A percentile compares a stretch with the other conserved stretches of the same genome.
These are phyloP conservation scores for Trichoplusia ni DNA, from an alignment of 1,140 invertebrate genomes.

Conservation along the genomic window DNA sequence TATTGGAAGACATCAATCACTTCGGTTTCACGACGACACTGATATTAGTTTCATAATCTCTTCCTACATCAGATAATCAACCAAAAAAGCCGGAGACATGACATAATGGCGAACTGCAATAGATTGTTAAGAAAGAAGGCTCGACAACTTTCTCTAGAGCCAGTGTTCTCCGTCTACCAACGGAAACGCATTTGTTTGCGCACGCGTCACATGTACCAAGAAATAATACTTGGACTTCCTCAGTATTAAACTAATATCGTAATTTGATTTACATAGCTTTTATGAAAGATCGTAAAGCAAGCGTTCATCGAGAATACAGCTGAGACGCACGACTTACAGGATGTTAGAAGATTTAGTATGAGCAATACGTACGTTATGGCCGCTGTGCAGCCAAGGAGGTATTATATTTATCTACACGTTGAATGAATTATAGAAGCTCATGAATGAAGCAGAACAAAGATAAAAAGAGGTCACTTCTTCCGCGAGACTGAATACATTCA, in stretches of 20 bases:
- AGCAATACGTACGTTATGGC: neutral
- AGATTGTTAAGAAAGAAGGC: conserved; percentile 41
- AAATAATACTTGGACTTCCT: conserved; percentile 41
- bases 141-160: conserved; percentile 47
- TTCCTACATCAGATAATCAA: conserved; percentile 28
- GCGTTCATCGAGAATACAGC: neutral
- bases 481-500: conserved; percentile 42
- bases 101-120: conserved; percentile 19
- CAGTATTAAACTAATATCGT: conserved; percentile 22
- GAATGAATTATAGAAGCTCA: conserved; percentile 10
- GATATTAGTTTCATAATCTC: conserved; percentile 28
- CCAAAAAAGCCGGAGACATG: conserved; percentile 19
- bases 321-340: conserved; percentile 1
- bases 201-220: conserved; percentile 40
- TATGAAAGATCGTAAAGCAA: conserved; percentile 13
- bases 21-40: neutral
- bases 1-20: neutral
- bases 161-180: conserved; percentile 30
- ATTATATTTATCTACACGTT: conserved; percentile 15
- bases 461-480: conserved; percentile 44
- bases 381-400: conserved; percentile 7
- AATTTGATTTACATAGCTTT: conserved; percentile 11
- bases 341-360: neutral
- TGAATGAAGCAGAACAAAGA: conserved; percentile 33
- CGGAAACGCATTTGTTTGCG: conserved; percentile 44